Evolutionary conservation across 1,140 invertebrate species (phyloP), one percentile per base, ranked within the genome.

Genomic region (Bacillus rossius): DNA sequence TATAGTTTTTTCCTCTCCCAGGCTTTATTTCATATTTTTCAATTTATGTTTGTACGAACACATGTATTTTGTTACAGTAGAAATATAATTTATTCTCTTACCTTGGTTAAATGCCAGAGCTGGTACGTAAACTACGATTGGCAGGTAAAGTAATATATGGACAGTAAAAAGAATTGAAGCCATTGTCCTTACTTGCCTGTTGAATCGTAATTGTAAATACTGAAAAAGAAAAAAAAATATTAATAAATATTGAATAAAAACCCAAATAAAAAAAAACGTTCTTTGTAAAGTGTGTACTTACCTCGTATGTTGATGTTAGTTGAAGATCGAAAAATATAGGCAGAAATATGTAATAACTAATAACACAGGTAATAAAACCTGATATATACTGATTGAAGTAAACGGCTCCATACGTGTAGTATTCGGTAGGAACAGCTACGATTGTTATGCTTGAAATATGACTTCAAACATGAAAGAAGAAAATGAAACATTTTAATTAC

Each of bases 361-460:
- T 80, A 23, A 81, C 77, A 3, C 86, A 80, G 0, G 83, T 67
- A 14, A 82, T 68, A 23, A 80, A 74, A 3, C 81, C 80, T 5
- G 81, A 73, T 63, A 79, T 79, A 62, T 87, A 89, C 63, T 92
- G 87, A 0, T 87, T 90, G 29, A 34, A 34, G 40, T 43, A 29
- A 22, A 40, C 34, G 1, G 25, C 43, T 0, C 92, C 92, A 67
- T 90, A 92, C 1, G 86, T 84, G 65, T 96, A 96, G 69, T 96
- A 89, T 76, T 97, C 94, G 0, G 92, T 89, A 1, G 94, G 93
- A 1, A 92, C 78, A 5, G 92, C 93, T 1, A 96, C 77, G n/a
- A 96, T 74, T 0, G 91, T 91, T 49, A 96, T 92, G 1, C 93
- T 92, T 8, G 92, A 96, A 67, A 96, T 87, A 68, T 93, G 95